phyloP scores from a whole-genome alignment of 2,888 invertebrate species.

The Nemapogon koenigi region DNA sequence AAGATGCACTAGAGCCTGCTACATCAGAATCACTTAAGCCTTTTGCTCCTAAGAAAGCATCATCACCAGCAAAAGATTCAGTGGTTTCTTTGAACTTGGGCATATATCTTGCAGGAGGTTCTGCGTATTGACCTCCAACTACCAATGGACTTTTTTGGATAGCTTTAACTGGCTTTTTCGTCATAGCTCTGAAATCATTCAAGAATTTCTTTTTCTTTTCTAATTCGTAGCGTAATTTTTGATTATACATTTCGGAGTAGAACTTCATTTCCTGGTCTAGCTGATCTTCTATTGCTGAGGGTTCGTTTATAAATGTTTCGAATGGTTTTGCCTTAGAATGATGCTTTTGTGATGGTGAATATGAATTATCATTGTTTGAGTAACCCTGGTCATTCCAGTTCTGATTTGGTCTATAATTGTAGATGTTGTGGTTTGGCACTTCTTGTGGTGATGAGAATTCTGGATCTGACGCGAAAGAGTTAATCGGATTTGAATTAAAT shows the following conservation, averaged over 20 bases:
- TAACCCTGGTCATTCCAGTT: constrained; percentile 24
- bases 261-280: neutral
- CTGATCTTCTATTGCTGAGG: neutral
- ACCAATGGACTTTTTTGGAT: constrained; percentile 21
- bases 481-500: constrained; percentile 12
- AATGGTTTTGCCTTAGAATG: constrained; percentile 13
- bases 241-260: constrained; percentile 3
- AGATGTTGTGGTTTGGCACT: constrained; percentile 14
- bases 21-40: constrained; percentile 26
- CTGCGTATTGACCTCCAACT: constrained; percentile 49
- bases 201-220: neutral
- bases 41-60: constrained; percentile 23
- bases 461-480: constrained; percentile 10
- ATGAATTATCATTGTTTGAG: constrained; percentile 23
- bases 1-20: constrained; percentile 31
- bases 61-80: constrained; percentile 24
- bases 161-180: neutral
- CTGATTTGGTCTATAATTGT: neutral
- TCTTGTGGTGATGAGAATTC: constrained; percentile 14
- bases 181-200: neutral
- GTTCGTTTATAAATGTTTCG: constrained; percentile 1
- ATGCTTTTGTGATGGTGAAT: constrained; percentile 24
- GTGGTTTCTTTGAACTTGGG: constrained; percentile 27
- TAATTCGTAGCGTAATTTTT: neutral
- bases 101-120: constrained; percentile 43